Evolutionary conservation across 1,140 invertebrate species (phyloP).

Genomic region (Metopolophium dirhodum): DNA sequence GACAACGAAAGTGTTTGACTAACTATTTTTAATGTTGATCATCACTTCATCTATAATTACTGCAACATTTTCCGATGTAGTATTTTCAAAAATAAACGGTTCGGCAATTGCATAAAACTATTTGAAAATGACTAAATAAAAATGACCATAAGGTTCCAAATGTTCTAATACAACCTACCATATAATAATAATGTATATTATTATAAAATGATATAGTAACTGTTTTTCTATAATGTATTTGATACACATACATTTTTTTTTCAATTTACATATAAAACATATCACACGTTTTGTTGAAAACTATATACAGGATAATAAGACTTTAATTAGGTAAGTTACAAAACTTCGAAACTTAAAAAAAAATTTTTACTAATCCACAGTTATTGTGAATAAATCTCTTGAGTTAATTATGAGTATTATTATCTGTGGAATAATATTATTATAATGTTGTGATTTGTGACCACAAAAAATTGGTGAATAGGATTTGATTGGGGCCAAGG

Average conservation of each 20-base stretch:
- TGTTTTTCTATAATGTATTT: background rate
- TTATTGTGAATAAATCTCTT: background rate
- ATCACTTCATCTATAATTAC: background rate
- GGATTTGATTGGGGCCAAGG: constrained; percentile 13
- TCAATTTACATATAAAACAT: background rate
- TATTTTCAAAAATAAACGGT: background rate
- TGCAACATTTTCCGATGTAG: background rate
- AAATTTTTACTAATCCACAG: background rate
- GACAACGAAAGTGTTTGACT: background rate
- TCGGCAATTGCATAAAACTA: background rate
- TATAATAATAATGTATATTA: background rate
- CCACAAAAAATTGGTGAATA: constrained; percentile 28
- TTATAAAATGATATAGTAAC: background rate
- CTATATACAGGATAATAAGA: background rate
- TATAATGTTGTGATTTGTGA: background rate
- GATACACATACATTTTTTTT: background rate
- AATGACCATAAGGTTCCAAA: background rate
- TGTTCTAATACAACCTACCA: background rate
- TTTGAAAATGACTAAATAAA: background rate
- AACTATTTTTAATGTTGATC: background rate
- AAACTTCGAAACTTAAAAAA: background rate
- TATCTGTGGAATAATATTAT: background rate
- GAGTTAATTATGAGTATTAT: background rate
- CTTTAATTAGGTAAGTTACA: background rate
- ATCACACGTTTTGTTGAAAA: background rate